A percentile compares a stretch with the other conserved stretches of the same genome.
These are phyloP conservation scores for Epistrophe grossulariae DNA, from an alignment of 2,888 invertebrate species.

Conservation along the genomic window DNA sequence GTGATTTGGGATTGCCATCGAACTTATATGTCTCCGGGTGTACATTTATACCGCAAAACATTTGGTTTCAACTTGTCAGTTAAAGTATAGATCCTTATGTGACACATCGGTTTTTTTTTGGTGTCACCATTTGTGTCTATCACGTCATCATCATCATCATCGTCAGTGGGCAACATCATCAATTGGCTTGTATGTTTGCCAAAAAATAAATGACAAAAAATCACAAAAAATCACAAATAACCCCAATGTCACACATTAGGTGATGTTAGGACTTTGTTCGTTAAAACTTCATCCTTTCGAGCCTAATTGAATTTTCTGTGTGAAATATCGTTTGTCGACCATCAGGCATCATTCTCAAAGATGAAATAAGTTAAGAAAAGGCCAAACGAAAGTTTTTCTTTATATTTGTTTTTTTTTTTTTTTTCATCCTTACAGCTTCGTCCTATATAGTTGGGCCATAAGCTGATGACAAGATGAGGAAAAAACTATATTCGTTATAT, in stretches of 20 bases:
- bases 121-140: slow-evolving; percentile 57
- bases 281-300: slow-evolving; percentile 71
- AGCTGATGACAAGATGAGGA: slow-evolving; percentile 64
- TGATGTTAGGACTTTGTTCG: slow-evolving; percentile 62
- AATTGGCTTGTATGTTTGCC: slow-evolving; percentile 32
- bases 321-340: slow-evolving; percentile 62
- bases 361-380: slow-evolving; percentile 63
- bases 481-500: neutral
- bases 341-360: slow-evolving; percentile 33
- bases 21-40: slow-evolving; percentile 14
- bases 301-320: slow-evolving; percentile 74
- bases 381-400: slow-evolving; percentile 54
- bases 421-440: slow-evolving; percentile 2
- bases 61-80: slow-evolving; percentile 55
- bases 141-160: slow-evolving; percentile 63
- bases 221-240: neutral
- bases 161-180: slow-evolving; percentile 20
- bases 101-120: slow-evolving; percentile 46
- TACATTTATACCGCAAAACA: neutral
- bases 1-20: slow-evolving; percentile 58
- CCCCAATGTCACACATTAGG: slow-evolving; percentile 50
- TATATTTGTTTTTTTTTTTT: neutral
- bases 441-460: slow-evolving; percentile 54
- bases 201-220: neutral
- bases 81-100: slow-evolving; percentile 31